Conservation (phyloP, 2,797 vertebrate genomes). For the Hippoglossus hippoglossus region DNA sequence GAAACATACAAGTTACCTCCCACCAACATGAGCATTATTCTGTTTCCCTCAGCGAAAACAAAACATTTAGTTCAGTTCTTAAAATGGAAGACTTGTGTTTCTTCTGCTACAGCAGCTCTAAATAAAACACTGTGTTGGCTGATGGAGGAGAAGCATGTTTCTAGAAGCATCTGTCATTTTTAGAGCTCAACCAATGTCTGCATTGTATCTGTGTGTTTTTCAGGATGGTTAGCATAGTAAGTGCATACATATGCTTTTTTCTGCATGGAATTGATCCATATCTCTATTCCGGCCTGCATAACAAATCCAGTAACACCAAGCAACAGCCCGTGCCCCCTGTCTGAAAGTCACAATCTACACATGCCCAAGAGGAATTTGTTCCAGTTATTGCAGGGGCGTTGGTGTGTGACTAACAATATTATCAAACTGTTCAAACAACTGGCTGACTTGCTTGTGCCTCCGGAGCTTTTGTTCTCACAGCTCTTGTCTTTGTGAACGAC, state of each 20-base stretch:
- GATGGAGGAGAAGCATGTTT: too few species aligned
- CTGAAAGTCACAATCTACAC: slow-evolving; percentile 51
- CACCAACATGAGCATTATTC: neutral
- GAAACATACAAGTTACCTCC: slow-evolving; percentile 63
- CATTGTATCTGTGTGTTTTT: too few species aligned
- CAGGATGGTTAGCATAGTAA: too few species aligned
- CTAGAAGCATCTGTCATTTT: too few species aligned
- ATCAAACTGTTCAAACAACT: slow-evolving; percentile 76
- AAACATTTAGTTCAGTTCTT: too few species aligned
- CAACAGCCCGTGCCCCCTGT: slow-evolving; percentile 1
- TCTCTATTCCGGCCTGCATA: neutral
- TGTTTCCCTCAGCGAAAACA: neutral
- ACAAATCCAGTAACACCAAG: slow-evolving; percentile 5
- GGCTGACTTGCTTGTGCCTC: slow-evolving; percentile 46
- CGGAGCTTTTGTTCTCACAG: slow-evolving; percentile 44
- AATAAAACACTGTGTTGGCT: too few species aligned
- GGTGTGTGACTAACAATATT: slow-evolving; percentile 70
- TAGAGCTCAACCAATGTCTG: too few species aligned
- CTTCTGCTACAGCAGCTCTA: too few species aligned
- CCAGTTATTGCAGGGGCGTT: slow-evolving; percentile 65
- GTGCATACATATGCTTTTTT: neutral
- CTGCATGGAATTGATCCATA: neutral
- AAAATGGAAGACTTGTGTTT: too few species aligned
- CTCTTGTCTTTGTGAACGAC: slow-evolving; percentile 28
- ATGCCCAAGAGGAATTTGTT: slow-evolving; percentile 69